Base-by-base conservation (phyloP, 2,888 invertebrate genomes). In the Chalcosyrphus nemorum region DNA sequence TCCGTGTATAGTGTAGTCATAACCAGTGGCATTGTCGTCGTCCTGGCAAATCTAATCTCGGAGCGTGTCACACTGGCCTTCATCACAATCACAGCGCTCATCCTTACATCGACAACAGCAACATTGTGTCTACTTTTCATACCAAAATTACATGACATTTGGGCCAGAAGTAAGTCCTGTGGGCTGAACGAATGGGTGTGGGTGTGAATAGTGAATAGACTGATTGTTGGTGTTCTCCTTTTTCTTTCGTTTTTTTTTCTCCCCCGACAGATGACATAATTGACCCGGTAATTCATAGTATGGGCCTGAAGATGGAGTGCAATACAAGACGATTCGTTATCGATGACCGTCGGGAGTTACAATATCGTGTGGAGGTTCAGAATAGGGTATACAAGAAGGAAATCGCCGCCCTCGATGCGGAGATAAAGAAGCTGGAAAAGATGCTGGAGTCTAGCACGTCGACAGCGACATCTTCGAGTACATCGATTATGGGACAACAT, bases 1-100 rank as follows among this genome's bases (percentile, higher is more conserved):
- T 97, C 97, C 87, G 97, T 98, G 0, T 98, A 98, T 89, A 97
- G 95, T 61, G 97, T 97, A 0, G 97, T 98, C 59, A 96, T 98
- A 86, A 96, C 96, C 54, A 96, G 96, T 87, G 95, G 96, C 6
- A 95, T 97, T 86, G 96, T 97, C 7, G 97, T 97, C 4, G 96
- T 97, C 4, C 93, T 97, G 85, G 97, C 97, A n/a, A 97, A 96
- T 89, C 94, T 98, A 61, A 95, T 97, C 87, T 95, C 96, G 1
- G 96, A 97, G 87, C 93, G 95, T 76, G 95, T 95, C 2, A 96
- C 96, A 0, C 89, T 96, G 78, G 95, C 96, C 57, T 97, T 96
- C 89, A 94, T 97, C 71, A 95, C 96, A 61, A 96, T 96, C 86
- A 96, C 97, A 0, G 93, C 95, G 6, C 93, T 97, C 80, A 97